Conservation (phyloP, 2,113 vertebrate genomes). For the Malurus alboscapulatus region DNA sequence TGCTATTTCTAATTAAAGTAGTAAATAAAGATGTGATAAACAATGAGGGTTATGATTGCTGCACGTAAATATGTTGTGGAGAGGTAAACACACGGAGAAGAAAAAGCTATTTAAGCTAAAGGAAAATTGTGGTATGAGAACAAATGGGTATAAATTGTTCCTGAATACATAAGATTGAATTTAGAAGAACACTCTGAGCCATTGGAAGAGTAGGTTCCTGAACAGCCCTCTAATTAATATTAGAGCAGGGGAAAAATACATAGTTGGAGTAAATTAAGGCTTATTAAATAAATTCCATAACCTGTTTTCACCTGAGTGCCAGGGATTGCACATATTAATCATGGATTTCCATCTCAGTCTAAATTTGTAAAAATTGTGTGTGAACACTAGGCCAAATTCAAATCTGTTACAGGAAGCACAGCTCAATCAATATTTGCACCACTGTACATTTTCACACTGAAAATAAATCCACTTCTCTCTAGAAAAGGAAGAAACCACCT, state of each 20-base stretch:
- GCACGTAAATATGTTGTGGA: neutral
- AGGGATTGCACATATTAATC: neutral
- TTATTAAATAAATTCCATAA: neutral
- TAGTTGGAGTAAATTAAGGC: neutral
- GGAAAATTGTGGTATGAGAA: neutral
- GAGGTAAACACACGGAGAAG: neutral
- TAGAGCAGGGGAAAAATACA: neutral
- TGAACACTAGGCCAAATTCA: neutral
- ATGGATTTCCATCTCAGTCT: neutral
- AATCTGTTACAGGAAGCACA: neutral
- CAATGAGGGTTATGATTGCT: constrained; percentile 53
- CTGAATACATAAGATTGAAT: neutral
- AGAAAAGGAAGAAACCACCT: neutral
- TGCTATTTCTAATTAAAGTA: constrained; percentile 49
- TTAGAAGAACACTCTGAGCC: neutral
- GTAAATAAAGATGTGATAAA: constrained; percentile 39
- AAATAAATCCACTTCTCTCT: neutral
- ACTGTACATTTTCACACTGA: neutral
- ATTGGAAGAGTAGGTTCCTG: neutral
- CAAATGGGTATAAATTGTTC: constrained; percentile 15
- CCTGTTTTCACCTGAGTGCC: neutral
- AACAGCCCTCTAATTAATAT: neutral
- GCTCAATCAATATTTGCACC: neutral
- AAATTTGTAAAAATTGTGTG: neutral
- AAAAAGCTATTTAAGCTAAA: constrained; percentile 31